These are phyloP conservation scores for Bettongia penicillata DNA, from an alignment of 2,113 vertebrate species.

Conservation along the genomic window DNA sequence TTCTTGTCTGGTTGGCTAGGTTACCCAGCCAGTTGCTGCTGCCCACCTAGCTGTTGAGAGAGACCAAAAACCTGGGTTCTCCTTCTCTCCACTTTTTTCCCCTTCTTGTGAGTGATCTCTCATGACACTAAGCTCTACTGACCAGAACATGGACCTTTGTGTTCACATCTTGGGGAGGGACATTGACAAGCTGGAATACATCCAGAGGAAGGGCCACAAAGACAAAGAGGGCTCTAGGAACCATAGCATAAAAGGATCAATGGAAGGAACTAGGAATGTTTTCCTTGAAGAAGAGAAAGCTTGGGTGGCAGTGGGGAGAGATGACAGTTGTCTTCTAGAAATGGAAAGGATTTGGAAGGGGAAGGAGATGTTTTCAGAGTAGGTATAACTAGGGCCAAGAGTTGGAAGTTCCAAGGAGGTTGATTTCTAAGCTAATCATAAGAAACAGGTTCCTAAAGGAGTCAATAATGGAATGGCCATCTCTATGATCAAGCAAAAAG, in stretches of 20 bases:
- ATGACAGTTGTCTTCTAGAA: neutral
- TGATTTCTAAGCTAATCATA: neutral
- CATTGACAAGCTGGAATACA: neutral
- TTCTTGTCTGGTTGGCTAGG: neutral
- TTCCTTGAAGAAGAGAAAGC: neutral
- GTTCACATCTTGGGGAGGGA: neutral
- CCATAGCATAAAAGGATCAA: neutral
- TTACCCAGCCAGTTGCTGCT: neutral
- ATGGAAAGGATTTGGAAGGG: neutral
- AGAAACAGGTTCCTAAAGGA: neutral
- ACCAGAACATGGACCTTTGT: neutral
- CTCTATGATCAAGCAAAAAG: neutral
- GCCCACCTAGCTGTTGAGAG: neutral
- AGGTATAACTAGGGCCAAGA: neutral
- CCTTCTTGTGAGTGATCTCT: neutral
- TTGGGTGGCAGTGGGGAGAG: neutral
- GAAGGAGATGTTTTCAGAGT: neutral
- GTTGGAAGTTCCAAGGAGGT: neutral
- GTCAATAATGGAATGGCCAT: neutral
- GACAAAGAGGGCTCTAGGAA: neutral
- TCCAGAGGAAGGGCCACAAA: neutral
- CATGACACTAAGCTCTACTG: neutral
- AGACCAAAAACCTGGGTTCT: neutral
- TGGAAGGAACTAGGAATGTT: neutral
- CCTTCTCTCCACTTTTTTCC: neutral